Evolutionary conservation across 1,140 invertebrate genomes (phyloP).

Genomic region (Tribolium madens): DNA sequence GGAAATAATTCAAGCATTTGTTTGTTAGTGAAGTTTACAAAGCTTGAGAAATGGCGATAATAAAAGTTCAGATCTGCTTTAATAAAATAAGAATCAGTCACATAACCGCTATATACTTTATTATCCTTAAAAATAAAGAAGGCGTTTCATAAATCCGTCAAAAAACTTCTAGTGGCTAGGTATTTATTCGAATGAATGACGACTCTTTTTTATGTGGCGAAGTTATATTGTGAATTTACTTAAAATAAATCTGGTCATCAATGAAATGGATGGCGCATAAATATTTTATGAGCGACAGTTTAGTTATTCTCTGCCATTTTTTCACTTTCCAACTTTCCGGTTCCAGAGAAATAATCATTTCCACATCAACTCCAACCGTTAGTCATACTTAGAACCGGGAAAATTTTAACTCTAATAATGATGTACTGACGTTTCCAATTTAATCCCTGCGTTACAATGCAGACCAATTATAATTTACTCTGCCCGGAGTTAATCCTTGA

Average conservation of each 20-base stretch:
- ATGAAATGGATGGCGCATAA: constrained; percentile 49
- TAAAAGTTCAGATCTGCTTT: constrained; percentile 55
- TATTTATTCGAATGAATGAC: constrained; percentile 59
- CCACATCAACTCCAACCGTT: constrained; percentile 4
- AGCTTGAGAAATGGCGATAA: constrained; percentile 48
- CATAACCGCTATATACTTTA: constrained; percentile 56
- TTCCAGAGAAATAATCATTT: constrained; percentile 15
- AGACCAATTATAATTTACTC: constrained; percentile 60
- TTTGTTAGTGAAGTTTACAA: constrained; percentile 39
- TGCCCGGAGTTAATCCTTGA: constrained; percentile 62
- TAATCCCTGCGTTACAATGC: constrained; percentile 18
- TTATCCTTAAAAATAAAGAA: constrained; percentile 55
- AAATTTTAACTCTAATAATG: constrained; percentile 20
- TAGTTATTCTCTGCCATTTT: constrained; percentile 28
- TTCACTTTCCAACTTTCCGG: constrained; percentile 5
- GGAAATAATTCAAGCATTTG: constrained; percentile 43
- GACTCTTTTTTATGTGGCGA: constrained; percentile 51
- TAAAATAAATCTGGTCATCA: constrained; percentile 51
- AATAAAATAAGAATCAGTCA: constrained; percentile 57
- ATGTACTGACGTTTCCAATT: constrained; percentile 15
- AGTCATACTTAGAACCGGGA: constrained; percentile 2
- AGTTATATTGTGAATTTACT: constrained; percentile 48
- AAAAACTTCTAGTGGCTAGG: constrained; percentile 55
- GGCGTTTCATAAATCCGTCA: constrained; percentile 53
- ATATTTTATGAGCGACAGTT: constrained; percentile 48